Evolutionary conservation across 2,113 vertebrate genomes (phyloP).

Genomic region (Cichladusa arquata): DNA sequence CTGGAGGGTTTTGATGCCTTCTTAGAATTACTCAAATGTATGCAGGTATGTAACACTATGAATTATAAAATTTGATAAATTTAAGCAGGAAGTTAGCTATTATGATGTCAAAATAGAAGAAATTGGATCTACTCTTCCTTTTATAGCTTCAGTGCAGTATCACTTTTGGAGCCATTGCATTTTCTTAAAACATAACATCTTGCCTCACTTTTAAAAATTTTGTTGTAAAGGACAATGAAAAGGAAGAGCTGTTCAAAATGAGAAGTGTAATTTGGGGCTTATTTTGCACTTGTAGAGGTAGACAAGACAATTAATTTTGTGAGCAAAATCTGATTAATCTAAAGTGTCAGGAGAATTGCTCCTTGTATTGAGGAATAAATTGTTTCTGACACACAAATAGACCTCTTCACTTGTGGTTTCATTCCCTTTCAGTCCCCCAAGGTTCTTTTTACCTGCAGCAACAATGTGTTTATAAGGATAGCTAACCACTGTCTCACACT

Average conservation of each 20-base stretch:
- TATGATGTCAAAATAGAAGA: not conserved
- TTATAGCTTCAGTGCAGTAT: not conserved
- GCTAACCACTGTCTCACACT: not conserved
- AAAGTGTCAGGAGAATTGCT: not conserved
- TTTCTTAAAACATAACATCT: not conserved
- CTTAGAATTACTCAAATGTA: constrained; percentile 92
- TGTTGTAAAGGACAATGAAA: not conserved
- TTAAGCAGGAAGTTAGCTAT: not conserved
- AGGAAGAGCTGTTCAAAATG: not conserved
- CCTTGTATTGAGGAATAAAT: not conserved
- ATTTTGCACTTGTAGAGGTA: not conserved
- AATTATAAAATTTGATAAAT: not conserved
- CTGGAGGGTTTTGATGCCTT: constrained; percentile 92
- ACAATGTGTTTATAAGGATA: not conserved
- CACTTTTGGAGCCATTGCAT: not conserved
- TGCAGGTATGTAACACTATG: constrained; percentile 83
- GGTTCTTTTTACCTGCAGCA: not conserved
- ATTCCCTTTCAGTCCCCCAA: not conserved
- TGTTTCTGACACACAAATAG: not conserved
- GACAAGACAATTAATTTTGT: not conserved
- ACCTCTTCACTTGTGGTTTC: not conserved
- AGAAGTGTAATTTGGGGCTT: not conserved
- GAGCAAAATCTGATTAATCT: not conserved
- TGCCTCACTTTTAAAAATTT: not conserved
- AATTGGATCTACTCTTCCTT: not conserved